These are phyloP conservation scores for Meriones psammophilus DNA, from an alignment of 2,797 vertebrate species.

Conservation along the genomic window DNA sequence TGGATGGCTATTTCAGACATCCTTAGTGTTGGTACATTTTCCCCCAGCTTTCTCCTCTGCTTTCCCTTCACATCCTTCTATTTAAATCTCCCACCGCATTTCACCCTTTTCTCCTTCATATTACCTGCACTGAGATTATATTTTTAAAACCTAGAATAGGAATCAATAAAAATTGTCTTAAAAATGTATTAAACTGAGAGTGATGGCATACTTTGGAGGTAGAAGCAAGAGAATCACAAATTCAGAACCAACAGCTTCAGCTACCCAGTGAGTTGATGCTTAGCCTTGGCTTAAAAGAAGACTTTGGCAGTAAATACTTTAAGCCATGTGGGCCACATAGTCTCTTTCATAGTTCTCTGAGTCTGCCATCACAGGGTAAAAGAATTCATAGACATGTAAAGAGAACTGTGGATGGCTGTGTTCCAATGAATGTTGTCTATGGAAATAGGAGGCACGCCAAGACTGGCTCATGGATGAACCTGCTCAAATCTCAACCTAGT, in stretches of 20 bases:
- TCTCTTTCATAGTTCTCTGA: background rate
- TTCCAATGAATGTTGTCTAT: background rate
- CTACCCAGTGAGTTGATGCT: background rate
- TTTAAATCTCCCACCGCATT: background rate
- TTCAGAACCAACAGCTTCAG: background rate
- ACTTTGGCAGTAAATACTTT: background rate
- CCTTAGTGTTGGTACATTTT: background rate
- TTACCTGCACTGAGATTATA: background rate
- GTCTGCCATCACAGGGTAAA: background rate
- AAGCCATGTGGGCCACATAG: background rate
- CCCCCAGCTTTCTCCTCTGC: background rate
- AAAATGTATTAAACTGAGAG: background rate
- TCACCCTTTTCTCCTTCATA: background rate
- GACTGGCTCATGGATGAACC: background rate
- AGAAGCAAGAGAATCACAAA: background rate
- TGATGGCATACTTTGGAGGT: background rate
- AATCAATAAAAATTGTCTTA: background rate
- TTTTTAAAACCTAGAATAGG: background rate
- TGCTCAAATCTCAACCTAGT: background rate
- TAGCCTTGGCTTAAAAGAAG: background rate
- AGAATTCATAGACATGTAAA: background rate
- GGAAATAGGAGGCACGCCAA: background rate
- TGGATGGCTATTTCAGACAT: background rate
- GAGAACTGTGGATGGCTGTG: background rate
- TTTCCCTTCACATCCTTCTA: background rate